phyloP scores from a whole-genome alignment of 2,888 invertebrate species.

The Hartigia nigra region DNA sequence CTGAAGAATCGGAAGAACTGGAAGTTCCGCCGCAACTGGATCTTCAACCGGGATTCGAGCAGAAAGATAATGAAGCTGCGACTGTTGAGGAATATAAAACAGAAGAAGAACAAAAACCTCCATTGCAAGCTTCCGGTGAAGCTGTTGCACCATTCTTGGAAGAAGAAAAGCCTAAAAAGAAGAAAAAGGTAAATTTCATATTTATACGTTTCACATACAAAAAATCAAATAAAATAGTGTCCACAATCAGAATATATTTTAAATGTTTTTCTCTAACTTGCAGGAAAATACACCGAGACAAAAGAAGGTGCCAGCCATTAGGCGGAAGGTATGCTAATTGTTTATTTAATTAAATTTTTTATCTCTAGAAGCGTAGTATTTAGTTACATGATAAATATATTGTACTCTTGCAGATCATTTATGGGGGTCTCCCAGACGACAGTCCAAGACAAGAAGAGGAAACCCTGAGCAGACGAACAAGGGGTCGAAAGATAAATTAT shows the following conservation, averaged over 20 bases:
- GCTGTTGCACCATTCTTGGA: slow-evolving; percentile 20
- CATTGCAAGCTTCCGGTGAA: neutral
- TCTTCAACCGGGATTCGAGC: neutral
- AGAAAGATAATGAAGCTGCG: neutral
- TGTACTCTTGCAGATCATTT: slow-evolving; percentile 52
- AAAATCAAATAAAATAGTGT: neutral
- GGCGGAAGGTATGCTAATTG: slow-evolving; percentile 35
- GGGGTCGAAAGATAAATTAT: slow-evolving; percentile 81
- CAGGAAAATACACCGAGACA: slow-evolving; percentile 35
- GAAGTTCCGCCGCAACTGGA: neutral
- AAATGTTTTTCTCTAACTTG: slow-evolving; percentile 2
- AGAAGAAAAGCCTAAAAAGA: slow-evolving; percentile 36
- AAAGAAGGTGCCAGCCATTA: slow-evolving; percentile 35
- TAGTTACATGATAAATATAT: slow-evolving; percentile 9
- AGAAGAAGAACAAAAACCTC: slow-evolving; percentile 1
- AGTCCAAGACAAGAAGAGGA: slow-evolving; percentile 68
- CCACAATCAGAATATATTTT: neutral
- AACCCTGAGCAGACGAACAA: slow-evolving; percentile 74
- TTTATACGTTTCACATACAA: neutral
- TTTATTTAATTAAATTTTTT: slow-evolving; percentile 20
- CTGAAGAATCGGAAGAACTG: slow-evolving; percentile 4
- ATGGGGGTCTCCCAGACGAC: slow-evolving; percentile 63
- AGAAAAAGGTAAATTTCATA: slow-evolving; percentile 21
- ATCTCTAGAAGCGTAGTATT: slow-evolving; percentile 8
- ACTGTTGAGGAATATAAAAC: slow-evolving; percentile 2